Percentiles rank a stretch among this genome's conserved stretches.
Conservation (phyloP, 2,888 invertebrate species). For the Acanthopleura granulata region DNA sequence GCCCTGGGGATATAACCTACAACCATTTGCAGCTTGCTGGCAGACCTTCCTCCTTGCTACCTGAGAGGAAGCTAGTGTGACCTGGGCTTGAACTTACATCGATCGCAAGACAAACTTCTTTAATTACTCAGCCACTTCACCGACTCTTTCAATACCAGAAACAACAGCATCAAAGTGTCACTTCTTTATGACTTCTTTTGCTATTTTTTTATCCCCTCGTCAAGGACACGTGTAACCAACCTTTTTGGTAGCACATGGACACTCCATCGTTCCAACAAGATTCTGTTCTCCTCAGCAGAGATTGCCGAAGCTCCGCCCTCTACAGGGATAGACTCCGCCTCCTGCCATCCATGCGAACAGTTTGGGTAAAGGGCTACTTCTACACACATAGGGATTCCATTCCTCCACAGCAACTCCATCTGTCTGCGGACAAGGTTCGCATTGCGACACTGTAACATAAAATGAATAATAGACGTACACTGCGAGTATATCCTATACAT, state of each 20-base stretch:
- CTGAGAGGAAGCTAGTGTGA: no score
- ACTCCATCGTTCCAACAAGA: conserved; percentile 85
- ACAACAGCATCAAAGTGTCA: neutral
- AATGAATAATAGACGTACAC: no score
- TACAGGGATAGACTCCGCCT: conserved; percentile 59
- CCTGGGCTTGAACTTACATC: no score
- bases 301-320: conserved; percentile 59
- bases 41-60: no score
- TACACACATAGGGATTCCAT: conserved; percentile 82
- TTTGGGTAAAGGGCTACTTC: conserved; percentile 84
- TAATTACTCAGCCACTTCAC: no score
- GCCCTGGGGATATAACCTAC: no score
- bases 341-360: conserved; percentile 74
- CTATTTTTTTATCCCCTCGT: neutral
- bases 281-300: conserved; percentile 70
- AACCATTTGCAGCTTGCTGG: no score
- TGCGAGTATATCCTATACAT: no score
- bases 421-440: conserved; percentile 73
- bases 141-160: no score
- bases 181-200: neutral
- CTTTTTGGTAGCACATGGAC: conserved; percentile 76
- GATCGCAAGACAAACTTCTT: no score
- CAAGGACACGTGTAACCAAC: conserved; percentile 26
- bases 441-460: conserved; percentile 72
- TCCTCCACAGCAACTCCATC: conserved; percentile 78